These are phyloP conservation scores for Yasuhikotakia modesta DNA, from an alignment of 2,797 vertebrate species.

Conservation along the genomic window DNA sequence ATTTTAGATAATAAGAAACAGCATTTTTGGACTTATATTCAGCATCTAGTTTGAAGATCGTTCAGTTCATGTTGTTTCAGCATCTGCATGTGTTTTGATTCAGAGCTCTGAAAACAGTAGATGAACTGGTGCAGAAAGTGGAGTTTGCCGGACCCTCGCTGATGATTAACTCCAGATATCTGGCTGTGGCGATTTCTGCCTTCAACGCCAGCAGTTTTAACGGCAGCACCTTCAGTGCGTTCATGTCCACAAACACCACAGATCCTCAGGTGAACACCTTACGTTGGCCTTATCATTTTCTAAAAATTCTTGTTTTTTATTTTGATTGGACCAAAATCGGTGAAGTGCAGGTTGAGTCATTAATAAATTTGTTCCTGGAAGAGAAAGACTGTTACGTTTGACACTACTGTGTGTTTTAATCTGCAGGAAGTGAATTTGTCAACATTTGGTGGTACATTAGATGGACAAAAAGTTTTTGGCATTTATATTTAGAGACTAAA, in stretches of 20 bases:
- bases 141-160: conserved; percentile 83
- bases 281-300: background rate
- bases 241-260: conserved; percentile 75
- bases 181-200: conserved; percentile 85
- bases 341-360: background rate
- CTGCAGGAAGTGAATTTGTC: background rate
- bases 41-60: background rate
- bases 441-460: background rate
- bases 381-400: background rate
- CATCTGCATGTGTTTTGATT: conserved; percentile 34
- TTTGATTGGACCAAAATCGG: background rate
- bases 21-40: too few species aligned
- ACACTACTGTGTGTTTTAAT: background rate
- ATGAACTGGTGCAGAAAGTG: conserved; percentile 89
- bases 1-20: too few species aligned
- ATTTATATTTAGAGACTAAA: background rate
- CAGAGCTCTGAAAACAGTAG: conserved; percentile 92
- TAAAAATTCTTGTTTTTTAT: background rate
- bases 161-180: conserved; percentile 84
- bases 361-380: background rate
- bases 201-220: conserved; percentile 78
- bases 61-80: background rate
- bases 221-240: conserved; percentile 86
- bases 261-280: conserved; percentile 83
- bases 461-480: background rate